These are phyloP conservation scores for Stigmatopora argus DNA, from an alignment of 2,113 vertebrate genomes.

Conservation along the genomic window DNA sequence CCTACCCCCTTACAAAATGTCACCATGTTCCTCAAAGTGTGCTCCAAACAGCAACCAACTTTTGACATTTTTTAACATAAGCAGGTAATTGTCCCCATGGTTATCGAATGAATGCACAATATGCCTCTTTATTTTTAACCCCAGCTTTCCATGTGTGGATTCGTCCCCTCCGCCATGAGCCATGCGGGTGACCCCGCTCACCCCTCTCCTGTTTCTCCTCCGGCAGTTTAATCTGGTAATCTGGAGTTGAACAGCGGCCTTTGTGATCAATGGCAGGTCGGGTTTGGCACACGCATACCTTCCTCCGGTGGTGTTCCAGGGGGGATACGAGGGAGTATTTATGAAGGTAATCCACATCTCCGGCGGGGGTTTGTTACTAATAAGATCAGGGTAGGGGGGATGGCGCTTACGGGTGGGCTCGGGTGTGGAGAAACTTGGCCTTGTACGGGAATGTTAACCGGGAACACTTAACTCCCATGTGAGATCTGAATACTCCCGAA, in stretches of 20 bases:
- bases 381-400: constrained; percentile 17
- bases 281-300: constrained; percentile 43
- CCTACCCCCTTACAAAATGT: not conserved
- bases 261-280: constrained; percentile 59
- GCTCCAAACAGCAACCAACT: constrained; percentile 25
- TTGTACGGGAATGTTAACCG: constrained; percentile 26
- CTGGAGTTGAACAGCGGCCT: constrained; percentile 51
- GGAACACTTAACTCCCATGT: constrained; percentile 15
- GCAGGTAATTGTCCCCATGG: constrained; percentile 36
- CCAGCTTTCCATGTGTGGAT: constrained; percentile 8
- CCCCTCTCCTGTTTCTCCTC: constrained; percentile 21
- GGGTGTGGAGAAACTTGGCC: constrained; percentile 14
- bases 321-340: constrained; percentile 39
- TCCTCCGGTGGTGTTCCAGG: constrained; percentile 28
- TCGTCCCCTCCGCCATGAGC: constrained; percentile 3
- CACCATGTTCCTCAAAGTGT: not conserved
- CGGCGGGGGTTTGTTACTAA: constrained; percentile 32
- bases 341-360: constrained; percentile 49
- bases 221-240: constrained; percentile 53
- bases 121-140: constrained; percentile 25
- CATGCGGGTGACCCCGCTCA: constrained; percentile 31
- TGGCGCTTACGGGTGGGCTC: constrained; percentile 27
- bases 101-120: constrained; percentile 51
- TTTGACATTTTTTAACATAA: constrained; percentile 26
- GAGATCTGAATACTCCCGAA: constrained; percentile 24